Percentiles rank a stretch among this genome's conserved stretches.
These are phyloP conservation scores for Chalcis sispes DNA, from an alignment of 2,888 invertebrate genomes.

Conservation along the genomic window DNA sequence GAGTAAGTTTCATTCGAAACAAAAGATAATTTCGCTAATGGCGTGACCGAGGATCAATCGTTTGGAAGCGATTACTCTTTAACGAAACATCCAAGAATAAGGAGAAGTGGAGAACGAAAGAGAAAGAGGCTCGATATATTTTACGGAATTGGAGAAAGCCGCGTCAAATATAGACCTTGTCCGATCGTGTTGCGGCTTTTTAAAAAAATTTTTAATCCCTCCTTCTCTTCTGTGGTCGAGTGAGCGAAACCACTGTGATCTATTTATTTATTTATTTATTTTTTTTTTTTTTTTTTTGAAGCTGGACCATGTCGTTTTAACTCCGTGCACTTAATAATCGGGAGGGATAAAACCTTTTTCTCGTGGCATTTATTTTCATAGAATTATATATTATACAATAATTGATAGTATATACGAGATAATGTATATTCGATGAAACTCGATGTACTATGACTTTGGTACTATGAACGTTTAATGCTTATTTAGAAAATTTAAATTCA, in stretches of 20 bases:
- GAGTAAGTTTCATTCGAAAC: not conserved
- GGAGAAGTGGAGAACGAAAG: not conserved
- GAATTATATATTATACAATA: too few species aligned
- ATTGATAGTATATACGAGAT: too few species aligned
- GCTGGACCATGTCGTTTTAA: not conserved
- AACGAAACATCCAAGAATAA: not conserved
- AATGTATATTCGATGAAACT: too few species aligned
- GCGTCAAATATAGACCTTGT: conserved; percentile 31
- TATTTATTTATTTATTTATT: too few species aligned
- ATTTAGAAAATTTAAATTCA: too few species aligned
- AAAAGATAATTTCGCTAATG: conserved; percentile 1
- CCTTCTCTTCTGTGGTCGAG: not conserved
- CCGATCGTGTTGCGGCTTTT: conserved; percentile 23
- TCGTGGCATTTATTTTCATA: too few species aligned
- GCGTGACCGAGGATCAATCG: not conserved
- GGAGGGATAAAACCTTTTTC: not conserved
- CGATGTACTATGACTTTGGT: too few species aligned
- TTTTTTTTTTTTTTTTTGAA: too few species aligned
- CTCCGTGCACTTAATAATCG: not conserved
- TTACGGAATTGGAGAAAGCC: conserved; percentile 22
- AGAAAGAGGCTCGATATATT: conserved; percentile 33
- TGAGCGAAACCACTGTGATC: not conserved
- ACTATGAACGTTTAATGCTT: too few species aligned
- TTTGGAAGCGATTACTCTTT: not conserved
- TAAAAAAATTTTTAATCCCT: not conserved